Evolutionary conservation across 2,113 vertebrate species (phyloP).

Genomic region (Junco hyemalis): DNA sequence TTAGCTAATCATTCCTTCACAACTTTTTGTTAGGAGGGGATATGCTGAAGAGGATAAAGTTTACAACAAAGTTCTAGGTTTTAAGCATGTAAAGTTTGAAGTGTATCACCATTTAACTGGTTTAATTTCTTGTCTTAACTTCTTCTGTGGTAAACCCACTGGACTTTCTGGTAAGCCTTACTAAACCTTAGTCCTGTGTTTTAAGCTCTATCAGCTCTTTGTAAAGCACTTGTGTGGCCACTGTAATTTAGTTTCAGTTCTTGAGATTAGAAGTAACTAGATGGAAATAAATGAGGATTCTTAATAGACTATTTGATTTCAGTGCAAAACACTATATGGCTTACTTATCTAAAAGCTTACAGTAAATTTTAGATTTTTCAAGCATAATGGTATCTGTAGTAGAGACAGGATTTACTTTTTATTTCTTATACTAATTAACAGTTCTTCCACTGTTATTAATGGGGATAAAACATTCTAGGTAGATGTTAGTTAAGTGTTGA

Average conservation of each 20-base stretch:
- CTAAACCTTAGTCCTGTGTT: not conserved
- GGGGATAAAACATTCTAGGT: conserved; percentile 9
- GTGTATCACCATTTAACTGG: not conserved
- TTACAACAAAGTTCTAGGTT: not conserved
- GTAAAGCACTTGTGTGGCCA: not conserved
- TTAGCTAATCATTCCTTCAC: not conserved
- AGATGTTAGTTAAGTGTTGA: not conserved
- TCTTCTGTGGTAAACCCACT: not conserved
- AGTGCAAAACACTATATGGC: not conserved
- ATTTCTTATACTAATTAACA: not conserved
- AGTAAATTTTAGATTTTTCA: not conserved
- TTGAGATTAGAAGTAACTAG: not conserved
- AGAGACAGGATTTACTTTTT: not conserved
- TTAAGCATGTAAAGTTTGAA: not conserved
- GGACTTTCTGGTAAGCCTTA: not conserved
- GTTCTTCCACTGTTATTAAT: conserved; percentile 8
- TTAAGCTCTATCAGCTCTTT: not conserved
- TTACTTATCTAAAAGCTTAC: not conserved
- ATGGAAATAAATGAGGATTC: not conserved
- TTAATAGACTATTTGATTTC: not conserved
- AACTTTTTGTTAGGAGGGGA: not conserved
- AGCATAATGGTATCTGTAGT: not conserved
- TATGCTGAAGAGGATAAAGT: not conserved
- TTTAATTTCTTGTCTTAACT: not conserved
- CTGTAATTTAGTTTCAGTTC: not conserved